These are phyloP conservation scores for Eupristina koningsbergeri DNA, from an alignment of 1,140 invertebrate species.

Conservation along the genomic window DNA sequence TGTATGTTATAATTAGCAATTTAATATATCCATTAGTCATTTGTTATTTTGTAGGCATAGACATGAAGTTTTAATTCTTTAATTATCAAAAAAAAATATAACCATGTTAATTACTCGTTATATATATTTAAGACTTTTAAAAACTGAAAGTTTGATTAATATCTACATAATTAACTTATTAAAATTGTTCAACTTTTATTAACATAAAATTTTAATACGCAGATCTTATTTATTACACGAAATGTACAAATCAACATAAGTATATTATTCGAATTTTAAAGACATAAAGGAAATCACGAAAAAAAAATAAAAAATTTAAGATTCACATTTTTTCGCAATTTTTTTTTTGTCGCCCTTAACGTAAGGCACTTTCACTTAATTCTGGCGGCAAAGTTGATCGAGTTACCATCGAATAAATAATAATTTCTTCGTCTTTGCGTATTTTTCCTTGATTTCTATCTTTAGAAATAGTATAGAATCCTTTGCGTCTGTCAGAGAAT, in stretches of 20 bases:
- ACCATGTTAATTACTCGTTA: too few relatives aligned
- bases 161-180: too few relatives aligned
- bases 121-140: too few relatives aligned
- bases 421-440: constrained; percentile 3
- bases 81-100: too few relatives aligned
- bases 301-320: not conserved
- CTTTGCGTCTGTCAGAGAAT: not conserved
- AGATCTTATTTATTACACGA: too few relatives aligned
- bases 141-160: too few relatives aligned
- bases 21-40: too few relatives aligned
- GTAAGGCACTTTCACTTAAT: not conserved
- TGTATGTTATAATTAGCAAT: too few relatives aligned
- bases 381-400: not conserved
- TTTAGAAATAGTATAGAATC: not conserved
- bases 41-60: too few relatives aligned
- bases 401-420: not conserved
- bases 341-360: not conserved
- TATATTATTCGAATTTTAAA: not conserved
- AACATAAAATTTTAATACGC: too few relatives aligned
- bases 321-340: not conserved
- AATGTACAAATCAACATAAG: not conserved
- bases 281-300: not conserved
- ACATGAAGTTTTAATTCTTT: too few relatives aligned
- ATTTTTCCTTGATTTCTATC: not conserved
- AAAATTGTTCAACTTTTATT: too few relatives aligned